Evolutionary conservation across 1,140 invertebrate species (phyloP), one percentile per base, ranked within the genome.

Genomic region (Protaetia brevitarsis): DNA sequence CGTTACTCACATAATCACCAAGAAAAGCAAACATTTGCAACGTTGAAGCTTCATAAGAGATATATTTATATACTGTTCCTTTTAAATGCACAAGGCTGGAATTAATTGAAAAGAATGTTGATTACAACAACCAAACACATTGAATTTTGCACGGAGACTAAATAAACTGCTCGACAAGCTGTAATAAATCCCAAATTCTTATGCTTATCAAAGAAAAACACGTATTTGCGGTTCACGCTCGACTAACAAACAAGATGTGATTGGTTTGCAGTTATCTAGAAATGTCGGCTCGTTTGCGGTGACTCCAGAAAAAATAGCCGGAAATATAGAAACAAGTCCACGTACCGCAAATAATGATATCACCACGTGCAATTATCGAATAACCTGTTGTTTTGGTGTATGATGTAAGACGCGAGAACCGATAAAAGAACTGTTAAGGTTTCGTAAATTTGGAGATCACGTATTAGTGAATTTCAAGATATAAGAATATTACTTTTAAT

Each of bases 21-120:
- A 45, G 10, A 45, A 45, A 45, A 45, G 41, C 41, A 45, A 45
- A 45, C 41, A 45, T 45, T 45, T 13, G 23, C 41, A 45, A 45
- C 13, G 13, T 19, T 10, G 13, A 7, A 10, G 10, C n/a, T 45
- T 45, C 41, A 45, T 45, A 45, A 19, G 41, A 8, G 10, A 19
- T 45, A 45, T 45, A 4, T 19, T 10, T 45, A 23, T 10, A 45
- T 45, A 31, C 30, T 31, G 10, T 7, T 37, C 34, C 34, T 11
- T 37, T 37, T 37, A 13, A 16, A 37, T 13, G 34, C 16, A 13
- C 11, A 16, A 11, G 34, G 16, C n/a, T 13, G 4, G 34, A 37
- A 3, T 13, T 37, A 3, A 45, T 21, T 13, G 16, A 5, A 4
- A 13, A 41, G 16, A 41, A 5, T 13, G 3, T n/a, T 4, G 36